A percentile compares a stretch with the other conserved stretches of the same genome.
Conservation (phyloP, 2,113 vertebrate species). For the Callionymus lyra region DNA sequence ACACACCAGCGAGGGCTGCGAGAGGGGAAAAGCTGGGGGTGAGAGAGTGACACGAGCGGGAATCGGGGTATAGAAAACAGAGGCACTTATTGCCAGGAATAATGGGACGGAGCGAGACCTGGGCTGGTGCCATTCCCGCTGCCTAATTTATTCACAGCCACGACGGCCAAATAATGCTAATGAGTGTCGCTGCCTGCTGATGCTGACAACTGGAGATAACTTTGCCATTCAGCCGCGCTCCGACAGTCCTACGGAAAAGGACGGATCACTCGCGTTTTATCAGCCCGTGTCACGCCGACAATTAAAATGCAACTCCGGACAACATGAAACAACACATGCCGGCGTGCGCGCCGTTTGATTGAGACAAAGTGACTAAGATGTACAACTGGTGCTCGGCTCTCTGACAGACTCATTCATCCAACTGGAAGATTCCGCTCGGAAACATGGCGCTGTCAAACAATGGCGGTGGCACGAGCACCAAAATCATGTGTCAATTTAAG, state of each 20-base stretch:
- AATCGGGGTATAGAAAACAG: not conserved
- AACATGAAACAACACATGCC: slow-evolving; percentile 1
- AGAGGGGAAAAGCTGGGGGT: slow-evolving; percentile 15
- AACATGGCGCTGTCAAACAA: too few relatives aligned
- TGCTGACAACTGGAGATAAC: slow-evolving; percentile 30
- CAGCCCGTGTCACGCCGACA: slow-evolving; percentile 9
- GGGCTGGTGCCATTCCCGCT: slow-evolving; percentile 16
- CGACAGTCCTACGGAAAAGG: slow-evolving; percentile 11
- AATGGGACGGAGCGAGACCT: slow-evolving; percentile 36
- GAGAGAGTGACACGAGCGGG: slow-evolving; percentile 8
- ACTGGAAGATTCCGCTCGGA: too few relatives aligned
- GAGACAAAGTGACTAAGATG: slow-evolving; percentile 14
- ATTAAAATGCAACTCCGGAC: slow-evolving; percentile 8
- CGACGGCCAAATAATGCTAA: slow-evolving; percentile 46
- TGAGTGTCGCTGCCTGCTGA: slow-evolving; percentile 28
- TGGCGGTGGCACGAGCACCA: too few relatives aligned
- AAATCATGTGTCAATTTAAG: too few relatives aligned
- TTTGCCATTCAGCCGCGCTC: slow-evolving; percentile 20
- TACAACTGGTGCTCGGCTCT: too few relatives aligned
- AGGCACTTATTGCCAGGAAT: slow-evolving; percentile 43
- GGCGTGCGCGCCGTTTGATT: slow-evolving; percentile 6
- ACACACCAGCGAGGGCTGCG: slow-evolving; percentile 33
- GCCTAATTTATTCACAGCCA: slow-evolving; percentile 48
- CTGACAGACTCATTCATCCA: too few relatives aligned
- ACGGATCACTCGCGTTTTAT: slow-evolving; percentile 15